Evolutionary conservation across 2,113 vertebrate species (phyloP).

Genomic region (Excalfactoria chinensis): DNA sequence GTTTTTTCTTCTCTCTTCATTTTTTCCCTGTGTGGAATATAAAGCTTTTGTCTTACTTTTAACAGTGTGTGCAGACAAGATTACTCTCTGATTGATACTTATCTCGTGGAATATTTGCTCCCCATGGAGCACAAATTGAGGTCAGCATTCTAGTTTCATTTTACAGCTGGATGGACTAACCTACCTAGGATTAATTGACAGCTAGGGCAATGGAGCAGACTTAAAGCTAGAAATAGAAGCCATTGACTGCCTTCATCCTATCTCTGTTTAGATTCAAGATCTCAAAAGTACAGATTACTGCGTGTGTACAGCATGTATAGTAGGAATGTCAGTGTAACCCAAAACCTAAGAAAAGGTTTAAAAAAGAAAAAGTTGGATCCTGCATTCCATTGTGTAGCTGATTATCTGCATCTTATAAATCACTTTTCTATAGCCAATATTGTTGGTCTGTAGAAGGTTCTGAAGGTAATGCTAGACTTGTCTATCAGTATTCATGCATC

Average conservation of each 20-base stretch:
- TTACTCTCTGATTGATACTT: not conserved
- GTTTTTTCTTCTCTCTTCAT: not conserved
- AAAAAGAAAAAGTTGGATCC: not conserved
- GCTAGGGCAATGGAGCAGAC: not conserved
- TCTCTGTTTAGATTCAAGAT: not conserved
- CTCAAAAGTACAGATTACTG: not conserved
- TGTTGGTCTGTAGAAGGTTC: not conserved
- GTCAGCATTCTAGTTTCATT: not conserved
- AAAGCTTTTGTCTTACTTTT: conserved; percentile 14
- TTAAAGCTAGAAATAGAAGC: not conserved
- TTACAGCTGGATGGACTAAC: conserved; percentile 5
- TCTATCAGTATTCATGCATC: not conserved
- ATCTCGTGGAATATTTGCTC: not conserved
- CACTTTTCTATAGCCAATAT: not conserved
- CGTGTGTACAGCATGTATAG: not conserved
- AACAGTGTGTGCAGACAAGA: not conserved
- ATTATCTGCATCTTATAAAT: not conserved
- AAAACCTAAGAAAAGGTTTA: not conserved
- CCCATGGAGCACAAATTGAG: not conserved
- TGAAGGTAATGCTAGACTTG: not conserved
- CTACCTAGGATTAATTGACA: not conserved
- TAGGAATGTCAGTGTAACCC: not conserved
- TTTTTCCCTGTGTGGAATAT: not conserved
- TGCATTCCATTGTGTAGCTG: not conserved
- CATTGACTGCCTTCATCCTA: not conserved